Base-by-base conservation (phyloP, 1,140 invertebrate species). In the Aphaenogaster floridana region DNA sequence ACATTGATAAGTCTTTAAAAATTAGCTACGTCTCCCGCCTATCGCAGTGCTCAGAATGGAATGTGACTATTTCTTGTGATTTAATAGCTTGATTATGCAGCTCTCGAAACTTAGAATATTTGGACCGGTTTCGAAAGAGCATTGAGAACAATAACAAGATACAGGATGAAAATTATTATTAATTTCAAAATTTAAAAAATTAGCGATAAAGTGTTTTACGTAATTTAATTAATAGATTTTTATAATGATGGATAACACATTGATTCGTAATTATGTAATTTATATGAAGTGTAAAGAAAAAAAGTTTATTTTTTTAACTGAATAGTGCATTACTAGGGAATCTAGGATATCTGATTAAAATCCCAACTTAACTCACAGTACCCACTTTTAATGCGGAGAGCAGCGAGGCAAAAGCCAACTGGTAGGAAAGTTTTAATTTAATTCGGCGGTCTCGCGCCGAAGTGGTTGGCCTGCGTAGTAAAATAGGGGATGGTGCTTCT, bases 381-480 rank as follows among this genome's bases (percentile, higher is more conserved):
- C 83, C 59, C 72, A 69, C 77, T 71, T 88, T 90, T 90, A 90
- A 88, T 68, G 48, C 80, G 68, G 50, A 52, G 71, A 50, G 52
- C 78, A 76, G 34, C 66, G 78, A 64, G 36, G 36, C 57, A 81
- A 87, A 87, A 84, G 79, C 66, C 79, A 50, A 64, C 76, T 61
- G 45, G 76, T 64, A 69, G 69, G 74, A 88, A 91, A 91, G 86
- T 91, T 91, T 91, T 91, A 91, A 91, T 91, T 91, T 81, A 74
- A 91, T 91, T 87, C 78, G 63, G 83, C 63, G 80, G 59, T 86
- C 81, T 79, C 48, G 77, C 64, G 39, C 79, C 71, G 48, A 77
- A 89, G 87, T 71, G 87, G 83, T 77, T 63, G 59, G 83, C 74
- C 48, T n/a, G 45, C n/a, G 69, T 34, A 71, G 81, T 74, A 78